A percentile compares a stretch with the other conserved stretches of the same genome.
phyloP scores from a whole-genome alignment of 2,797 vertebrate genomes.

The Denticeps clupeoides region DNA sequence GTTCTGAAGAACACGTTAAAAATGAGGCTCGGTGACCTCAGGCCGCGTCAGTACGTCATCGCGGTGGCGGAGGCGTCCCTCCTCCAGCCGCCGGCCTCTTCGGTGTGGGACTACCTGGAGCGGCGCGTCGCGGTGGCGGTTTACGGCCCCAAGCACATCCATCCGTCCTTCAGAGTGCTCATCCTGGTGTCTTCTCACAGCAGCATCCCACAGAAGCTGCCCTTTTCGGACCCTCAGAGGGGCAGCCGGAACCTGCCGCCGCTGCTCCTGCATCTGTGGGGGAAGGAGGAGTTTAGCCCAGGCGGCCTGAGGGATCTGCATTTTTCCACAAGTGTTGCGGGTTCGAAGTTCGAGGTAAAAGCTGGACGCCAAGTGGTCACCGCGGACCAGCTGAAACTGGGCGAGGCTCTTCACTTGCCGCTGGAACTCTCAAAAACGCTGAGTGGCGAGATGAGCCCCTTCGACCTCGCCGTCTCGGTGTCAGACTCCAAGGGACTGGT shows the following conservation, averaged over 20 bases:
- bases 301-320: constrained; percentile 66
- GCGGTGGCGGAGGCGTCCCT: constrained; percentile 65
- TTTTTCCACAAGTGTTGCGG: constrained; percentile 55
- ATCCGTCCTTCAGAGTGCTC: constrained; percentile 81
- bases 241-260: constrained; percentile 71
- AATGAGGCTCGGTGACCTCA: constrained; percentile 70
- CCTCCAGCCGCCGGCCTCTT: constrained; percentile 66
- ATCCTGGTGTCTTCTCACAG: constrained; percentile 77
- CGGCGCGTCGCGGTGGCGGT: constrained; percentile 73
- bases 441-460: constrained; percentile 60
- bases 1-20: constrained; percentile 75
- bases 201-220: constrained; percentile 75
- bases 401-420: constrained; percentile 67
- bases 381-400: constrained; percentile 64
- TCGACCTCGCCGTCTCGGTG: constrained; percentile 67
- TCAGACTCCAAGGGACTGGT: constrained; percentile 43
- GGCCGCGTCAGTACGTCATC: constrained; percentile 74
- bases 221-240: constrained; percentile 68
- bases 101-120: constrained; percentile 82
- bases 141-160: constrained; percentile 89
- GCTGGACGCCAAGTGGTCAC: constrained; percentile 60
- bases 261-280: constrained; percentile 87
- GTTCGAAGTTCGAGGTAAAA: constrained; percentile 70
- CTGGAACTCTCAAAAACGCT: constrained; percentile 65
- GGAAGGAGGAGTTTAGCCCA: constrained; percentile 71